Evolutionary conservation across 2,888 invertebrate genomes (phyloP), one percentile per base, ranked within the genome.

Genomic region (Cetonia aurata): DNA sequence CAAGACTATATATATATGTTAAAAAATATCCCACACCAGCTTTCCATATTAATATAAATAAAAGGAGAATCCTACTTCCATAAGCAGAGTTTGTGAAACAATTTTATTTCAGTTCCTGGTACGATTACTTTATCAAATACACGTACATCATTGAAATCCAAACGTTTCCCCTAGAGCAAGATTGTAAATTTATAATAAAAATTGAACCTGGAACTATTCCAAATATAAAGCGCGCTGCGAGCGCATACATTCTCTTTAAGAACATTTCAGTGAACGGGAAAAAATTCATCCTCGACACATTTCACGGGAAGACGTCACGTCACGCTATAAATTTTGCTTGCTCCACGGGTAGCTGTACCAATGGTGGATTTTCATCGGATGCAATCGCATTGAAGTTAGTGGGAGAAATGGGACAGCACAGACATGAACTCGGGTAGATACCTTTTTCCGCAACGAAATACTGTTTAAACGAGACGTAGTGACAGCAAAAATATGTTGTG

Each of bases 381-480:
- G 55, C 55, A 33, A 33, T 55, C 13, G 12, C 55, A 13, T 33
- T 33, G 33, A 55, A 55, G 55, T 37, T 55, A 31, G 37, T 33
- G 13, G 33, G 8, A 55, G 55, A 31, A 55, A 55, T 33, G 33
- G 31, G 15, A 37, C 33, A 6, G 6, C 33, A 55, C 13, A 13
- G 33, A 33, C 55, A 13, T 12, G 33, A 33, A 33, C 33, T n/a
- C 33, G 13, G 33, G 6, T n/a, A 55, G 33, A n/a, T 31, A 8
- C 8, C 55, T 13, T 55, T n/a, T 37, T 3, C 37, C 37, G 55
- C 19, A 53, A 53, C 53, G 25, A 53, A 53, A 25, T 31, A 53
- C 53, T n/a, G n/a, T 33, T 37, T 55, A 33, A 55, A 55, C 37
- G 33, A 55, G 55, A 55, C n/a, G 33, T 13, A 33, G 55, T 55